Percentiles rank a stretch among this genome's conserved stretches.
Conservation (phyloP, 1,140 invertebrate species). For the Orchesella cincta region DNA sequence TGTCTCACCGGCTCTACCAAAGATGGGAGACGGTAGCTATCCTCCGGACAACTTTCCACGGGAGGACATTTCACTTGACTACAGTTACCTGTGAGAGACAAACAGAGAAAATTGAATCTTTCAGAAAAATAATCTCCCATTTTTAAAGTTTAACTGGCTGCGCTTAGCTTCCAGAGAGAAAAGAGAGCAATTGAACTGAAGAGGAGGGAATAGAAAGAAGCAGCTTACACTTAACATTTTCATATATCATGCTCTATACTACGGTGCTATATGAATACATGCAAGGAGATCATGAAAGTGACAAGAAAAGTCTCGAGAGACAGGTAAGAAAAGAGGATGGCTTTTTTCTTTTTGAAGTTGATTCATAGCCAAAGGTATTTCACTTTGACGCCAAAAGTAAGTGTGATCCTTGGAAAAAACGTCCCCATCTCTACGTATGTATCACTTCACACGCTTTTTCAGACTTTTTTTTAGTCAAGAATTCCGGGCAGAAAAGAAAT, state of each 20-base stretch:
- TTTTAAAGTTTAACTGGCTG: not conserved
- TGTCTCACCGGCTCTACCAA: constrained; percentile 36
- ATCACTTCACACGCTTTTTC: too few species aligned
- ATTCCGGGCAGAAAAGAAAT: too few species aligned
- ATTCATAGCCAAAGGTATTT: not conserved
- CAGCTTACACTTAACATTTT: too few species aligned
- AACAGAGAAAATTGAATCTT: constrained; percentile 13
- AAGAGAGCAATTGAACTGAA: not conserved
- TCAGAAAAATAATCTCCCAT: not conserved
- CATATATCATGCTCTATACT: too few species aligned
- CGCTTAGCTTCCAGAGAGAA: not conserved
- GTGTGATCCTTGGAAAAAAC: too few species aligned
- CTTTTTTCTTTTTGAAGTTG: not conserved
- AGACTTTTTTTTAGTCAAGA: too few species aligned
- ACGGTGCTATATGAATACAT: not conserved
- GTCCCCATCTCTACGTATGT: too few species aligned
- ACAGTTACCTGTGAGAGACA: constrained; percentile 52
- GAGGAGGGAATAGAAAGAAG: too few species aligned
- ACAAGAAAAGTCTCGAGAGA: not conserved
- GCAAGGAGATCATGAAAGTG: not conserved
- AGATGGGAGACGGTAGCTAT: constrained; percentile 53
- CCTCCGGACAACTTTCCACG: constrained; percentile 51
- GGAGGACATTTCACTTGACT: constrained; percentile 50
- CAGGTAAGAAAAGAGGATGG: not conserved
- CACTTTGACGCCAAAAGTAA: not conserved